Conservation (phyloP, 2,797 vertebrate genomes). For the Esox masquinongy region DNA sequence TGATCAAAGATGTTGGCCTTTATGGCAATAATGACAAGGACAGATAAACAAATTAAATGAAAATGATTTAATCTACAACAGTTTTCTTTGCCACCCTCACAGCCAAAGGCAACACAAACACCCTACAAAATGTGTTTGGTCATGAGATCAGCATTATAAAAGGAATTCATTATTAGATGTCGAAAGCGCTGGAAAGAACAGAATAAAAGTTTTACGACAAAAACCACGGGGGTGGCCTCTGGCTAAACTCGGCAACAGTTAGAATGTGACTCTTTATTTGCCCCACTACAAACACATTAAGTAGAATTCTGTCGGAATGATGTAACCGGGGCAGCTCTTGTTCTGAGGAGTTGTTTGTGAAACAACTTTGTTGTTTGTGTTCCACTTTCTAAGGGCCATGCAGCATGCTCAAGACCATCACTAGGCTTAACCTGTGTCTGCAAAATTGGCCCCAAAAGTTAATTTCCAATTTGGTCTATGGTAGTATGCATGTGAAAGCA, state of each 20-base stretch:
- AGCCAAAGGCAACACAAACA: background rate
- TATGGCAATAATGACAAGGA: conserved; percentile 24
- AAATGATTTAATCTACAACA: conserved; percentile 9
- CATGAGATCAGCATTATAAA: conserved; percentile 52
- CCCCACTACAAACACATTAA: conserved; percentile 19
- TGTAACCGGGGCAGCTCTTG: background rate
- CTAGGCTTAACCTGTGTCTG: background rate
- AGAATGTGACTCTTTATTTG: conserved; percentile 16
- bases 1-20: conserved; percentile 49
- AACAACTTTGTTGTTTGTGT: conserved; percentile 16
- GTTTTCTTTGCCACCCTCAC: background rate
- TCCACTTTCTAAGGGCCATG: background rate
- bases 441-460: background rate
- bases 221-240: background rate
- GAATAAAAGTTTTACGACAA: conserved; percentile 12
- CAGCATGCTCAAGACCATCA: background rate
- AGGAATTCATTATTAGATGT: conserved; percentile 34
- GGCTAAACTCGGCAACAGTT: conserved; percentile 16
- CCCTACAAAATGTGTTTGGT: conserved; percentile 26
- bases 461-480: background rate
- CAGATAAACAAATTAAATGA: conserved; percentile 37
- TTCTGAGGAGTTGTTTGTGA: conserved; percentile 7
- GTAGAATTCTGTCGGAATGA: conserved; percentile 25
- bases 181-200: conserved; percentile 7
- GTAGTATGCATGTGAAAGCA: background rate